A percentile compares a stretch with the other conserved stretches of the same genome.
phyloP scores from a whole-genome alignment of 1,140 invertebrate species.

The Campoletis sonorensis region DNA sequence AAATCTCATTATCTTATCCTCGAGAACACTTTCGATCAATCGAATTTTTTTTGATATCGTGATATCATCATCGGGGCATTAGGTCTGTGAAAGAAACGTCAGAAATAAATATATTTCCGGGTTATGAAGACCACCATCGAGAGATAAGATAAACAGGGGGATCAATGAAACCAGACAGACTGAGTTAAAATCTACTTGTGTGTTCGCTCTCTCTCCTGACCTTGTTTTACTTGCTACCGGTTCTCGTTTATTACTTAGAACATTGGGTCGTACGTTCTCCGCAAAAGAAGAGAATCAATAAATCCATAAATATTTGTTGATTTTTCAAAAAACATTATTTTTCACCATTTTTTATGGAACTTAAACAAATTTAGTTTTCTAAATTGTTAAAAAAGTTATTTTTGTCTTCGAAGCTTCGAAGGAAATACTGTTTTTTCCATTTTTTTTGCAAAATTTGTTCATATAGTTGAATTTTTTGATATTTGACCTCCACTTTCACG shows the following conservation, averaged over 20 bases:
- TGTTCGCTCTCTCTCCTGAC: constrained; percentile 5
- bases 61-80: background rate
- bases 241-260: background rate
- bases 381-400: no score
- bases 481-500: no score
- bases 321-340: background rate
- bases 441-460: no score
- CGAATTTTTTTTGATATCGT: background rate
- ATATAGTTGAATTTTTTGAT: no score
- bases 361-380: no score
- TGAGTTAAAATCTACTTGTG: background rate
- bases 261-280: background rate
- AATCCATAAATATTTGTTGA: background rate
- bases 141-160: background rate
- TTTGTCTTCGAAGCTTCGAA: no score
- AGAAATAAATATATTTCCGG: background rate
- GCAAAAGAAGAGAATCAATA: no score
- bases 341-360: no score
- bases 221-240: background rate
- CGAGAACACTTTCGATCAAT: background rate
- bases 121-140: background rate
- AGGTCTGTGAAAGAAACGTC: background rate
- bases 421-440: no score
- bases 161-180: background rate
- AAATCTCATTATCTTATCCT: background rate